These are phyloP conservation scores for Sinocyclocheilus maitianheensis DNA, from an alignment of 2,113 vertebrate genomes.

Conservation along the genomic window DNA sequence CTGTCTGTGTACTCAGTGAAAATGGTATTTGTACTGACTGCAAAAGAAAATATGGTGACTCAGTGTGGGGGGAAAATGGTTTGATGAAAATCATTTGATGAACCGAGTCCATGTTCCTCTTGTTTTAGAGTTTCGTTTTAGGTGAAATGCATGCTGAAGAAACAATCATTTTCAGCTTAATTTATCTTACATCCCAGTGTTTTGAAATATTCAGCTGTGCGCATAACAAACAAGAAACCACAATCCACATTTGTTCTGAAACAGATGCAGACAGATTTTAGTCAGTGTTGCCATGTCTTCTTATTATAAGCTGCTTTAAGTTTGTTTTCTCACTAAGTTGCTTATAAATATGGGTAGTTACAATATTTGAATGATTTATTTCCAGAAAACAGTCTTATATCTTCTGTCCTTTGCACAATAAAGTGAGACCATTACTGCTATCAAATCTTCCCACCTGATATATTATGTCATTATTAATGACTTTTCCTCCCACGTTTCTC, in stretches of 20 bases:
- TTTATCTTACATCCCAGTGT: background rate
- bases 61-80: background rate
- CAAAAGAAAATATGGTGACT: conserved; percentile 16
- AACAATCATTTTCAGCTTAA: background rate
- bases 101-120: background rate
- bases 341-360: background rate
- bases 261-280: background rate
- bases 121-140: background rate
- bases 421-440: background rate
- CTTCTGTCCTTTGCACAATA: background rate
- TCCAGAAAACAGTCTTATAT: background rate
- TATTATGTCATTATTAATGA: background rate
- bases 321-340: background rate
- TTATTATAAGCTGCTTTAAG: background rate
- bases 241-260: background rate
- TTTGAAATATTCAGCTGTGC: background rate
- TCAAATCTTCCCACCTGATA: background rate
- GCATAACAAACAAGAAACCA: background rate
- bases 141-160: background rate
- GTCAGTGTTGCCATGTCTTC: background rate
- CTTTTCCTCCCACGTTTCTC: background rate
- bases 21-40: conserved; percentile 35
- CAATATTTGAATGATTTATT: background rate
- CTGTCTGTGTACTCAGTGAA: conserved; percentile 18
- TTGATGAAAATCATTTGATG: background rate